Conservation (phyloP, 2,888 invertebrate species). For the Eristalinus aeneus region DNA sequence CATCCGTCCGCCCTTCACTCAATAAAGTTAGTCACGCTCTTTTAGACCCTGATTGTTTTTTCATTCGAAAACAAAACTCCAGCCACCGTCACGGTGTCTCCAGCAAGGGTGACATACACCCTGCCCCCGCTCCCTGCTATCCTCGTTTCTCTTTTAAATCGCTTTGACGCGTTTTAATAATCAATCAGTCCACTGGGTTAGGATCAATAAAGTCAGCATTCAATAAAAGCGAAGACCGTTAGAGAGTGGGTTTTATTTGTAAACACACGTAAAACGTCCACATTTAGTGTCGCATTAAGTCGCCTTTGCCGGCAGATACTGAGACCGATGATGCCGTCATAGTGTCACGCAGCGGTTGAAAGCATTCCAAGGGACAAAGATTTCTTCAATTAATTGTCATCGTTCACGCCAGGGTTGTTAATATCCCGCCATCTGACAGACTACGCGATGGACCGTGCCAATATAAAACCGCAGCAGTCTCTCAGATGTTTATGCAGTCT, state of each 20-base stretch:
- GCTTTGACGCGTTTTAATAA: constrained; percentile 44
- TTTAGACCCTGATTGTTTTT: constrained; percentile 71
- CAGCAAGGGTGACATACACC: neutral
- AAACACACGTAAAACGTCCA: constrained; percentile 66
- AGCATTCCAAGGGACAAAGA: constrained; percentile 59
- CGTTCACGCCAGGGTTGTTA: constrained; percentile 43
- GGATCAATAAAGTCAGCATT: constrained; percentile 55
- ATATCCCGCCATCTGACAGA: constrained; percentile 51
- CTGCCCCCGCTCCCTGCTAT: neutral
- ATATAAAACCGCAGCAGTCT: constrained; percentile 33
- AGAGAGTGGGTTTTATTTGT: constrained; percentile 65
- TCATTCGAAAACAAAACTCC: constrained; percentile 65
- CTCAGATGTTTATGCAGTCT: constrained; percentile 47
- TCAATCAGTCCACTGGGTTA: constrained; percentile 60
- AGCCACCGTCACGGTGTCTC: constrained; percentile 66
- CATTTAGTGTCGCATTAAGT: constrained; percentile 59
- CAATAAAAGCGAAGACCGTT: constrained; percentile 56
- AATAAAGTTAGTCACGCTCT: constrained; percentile 72
- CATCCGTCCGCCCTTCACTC: constrained; percentile 50
- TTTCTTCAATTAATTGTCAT: constrained; percentile 53
- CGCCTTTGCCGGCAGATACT: neutral
- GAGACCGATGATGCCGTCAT: constrained; percentile 39
- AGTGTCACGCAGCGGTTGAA: constrained; percentile 39
- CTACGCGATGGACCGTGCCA: neutral
- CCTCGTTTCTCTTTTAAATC: neutral